Evolutionary conservation across 2,797 vertebrate genomes (phyloP).

Genomic region (Peromyscus melanophrys): DNA sequence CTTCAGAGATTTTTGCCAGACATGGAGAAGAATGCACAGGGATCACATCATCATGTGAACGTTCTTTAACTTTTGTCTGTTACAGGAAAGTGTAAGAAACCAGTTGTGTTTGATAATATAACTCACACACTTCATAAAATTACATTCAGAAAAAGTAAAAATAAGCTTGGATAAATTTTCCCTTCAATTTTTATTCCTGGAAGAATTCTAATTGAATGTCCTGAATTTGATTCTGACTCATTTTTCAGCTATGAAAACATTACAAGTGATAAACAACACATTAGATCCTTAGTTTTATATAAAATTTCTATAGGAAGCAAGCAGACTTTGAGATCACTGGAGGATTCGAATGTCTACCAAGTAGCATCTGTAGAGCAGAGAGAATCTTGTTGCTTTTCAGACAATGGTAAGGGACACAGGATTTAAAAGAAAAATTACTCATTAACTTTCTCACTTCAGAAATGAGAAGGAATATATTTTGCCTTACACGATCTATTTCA

Average conservation of each 20-base stretch:
- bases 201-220: neutral
- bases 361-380: neutral
- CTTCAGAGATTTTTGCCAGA: neutral
- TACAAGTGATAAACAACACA: neutral
- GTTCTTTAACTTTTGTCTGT: slow-evolving; percentile 21
- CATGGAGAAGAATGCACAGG: neutral
- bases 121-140: slow-evolving; percentile 29
- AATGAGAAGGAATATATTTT: neutral
- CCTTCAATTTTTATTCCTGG: slow-evolving; percentile 23
- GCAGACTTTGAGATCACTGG: neutral
- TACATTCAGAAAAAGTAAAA: slow-evolving; percentile 24
- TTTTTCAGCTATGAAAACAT: slow-evolving; percentile 49
- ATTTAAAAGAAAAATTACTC: neutral
- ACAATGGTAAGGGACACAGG: neutral
- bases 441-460: neutral
- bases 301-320: slow-evolving; percentile 37
- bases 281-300: slow-evolving; percentile 9
- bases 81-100: slow-evolving; percentile 33
- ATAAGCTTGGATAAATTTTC: neutral
- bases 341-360: neutral
- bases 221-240: slow-evolving; percentile 51
- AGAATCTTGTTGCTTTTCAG: neutral
- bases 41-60: neutral
- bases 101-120: neutral
- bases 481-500: neutral